These are phyloP conservation scores for Hirtodrosophila alboralis DNA, from an alignment of 2,888 invertebrate genomes.

Conservation along the genomic window DNA sequence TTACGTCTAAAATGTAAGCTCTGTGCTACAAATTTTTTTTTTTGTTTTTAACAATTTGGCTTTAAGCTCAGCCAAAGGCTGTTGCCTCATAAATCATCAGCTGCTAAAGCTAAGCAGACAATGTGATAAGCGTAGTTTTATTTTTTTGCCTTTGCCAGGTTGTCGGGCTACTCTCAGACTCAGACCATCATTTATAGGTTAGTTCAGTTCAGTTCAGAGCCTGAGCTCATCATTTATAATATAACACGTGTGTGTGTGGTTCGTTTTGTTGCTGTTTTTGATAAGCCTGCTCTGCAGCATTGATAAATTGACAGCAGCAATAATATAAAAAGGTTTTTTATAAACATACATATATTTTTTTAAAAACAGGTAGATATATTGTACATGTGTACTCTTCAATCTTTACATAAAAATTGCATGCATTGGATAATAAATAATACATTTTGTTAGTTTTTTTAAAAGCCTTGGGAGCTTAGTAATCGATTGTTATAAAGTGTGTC, in stretches of 20 bases:
- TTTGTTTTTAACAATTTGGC: slow-evolving; percentile 25
- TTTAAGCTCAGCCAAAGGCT: slow-evolving; percentile 38
- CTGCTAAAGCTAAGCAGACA: slow-evolving; percentile 56
- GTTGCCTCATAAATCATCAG: slow-evolving; percentile 64
- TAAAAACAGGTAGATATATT: too few species aligned
- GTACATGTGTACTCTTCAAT: too few species aligned
- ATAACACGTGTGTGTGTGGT: slow-evolving; percentile 24
- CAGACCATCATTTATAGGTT: slow-evolving; percentile 43
- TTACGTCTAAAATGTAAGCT: slow-evolving; percentile 45
- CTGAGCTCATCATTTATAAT: slow-evolving; percentile 42
- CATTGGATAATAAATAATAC: too few species aligned
- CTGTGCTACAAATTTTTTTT: slow-evolving; percentile 45
- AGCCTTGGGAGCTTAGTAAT: too few species aligned
- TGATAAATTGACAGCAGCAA: slow-evolving; percentile 57
- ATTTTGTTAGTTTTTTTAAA: too few species aligned
- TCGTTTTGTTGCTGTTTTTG: slow-evolving; percentile 38
- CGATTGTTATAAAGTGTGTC: too few species aligned
- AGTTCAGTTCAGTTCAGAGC: too few species aligned
- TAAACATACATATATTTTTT: too few species aligned
- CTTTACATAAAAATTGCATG: too few species aligned
- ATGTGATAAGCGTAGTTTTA: slow-evolving; percentile 60
- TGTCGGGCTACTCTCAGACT: slow-evolving; percentile 18
- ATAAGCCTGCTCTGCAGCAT: slow-evolving; percentile 30
- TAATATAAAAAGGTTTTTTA: too few species aligned
- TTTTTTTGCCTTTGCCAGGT: slow-evolving; percentile 32